Base-by-base conservation (phyloP, 1,140 invertebrate species). In the Trichoplusia ni region DNA sequence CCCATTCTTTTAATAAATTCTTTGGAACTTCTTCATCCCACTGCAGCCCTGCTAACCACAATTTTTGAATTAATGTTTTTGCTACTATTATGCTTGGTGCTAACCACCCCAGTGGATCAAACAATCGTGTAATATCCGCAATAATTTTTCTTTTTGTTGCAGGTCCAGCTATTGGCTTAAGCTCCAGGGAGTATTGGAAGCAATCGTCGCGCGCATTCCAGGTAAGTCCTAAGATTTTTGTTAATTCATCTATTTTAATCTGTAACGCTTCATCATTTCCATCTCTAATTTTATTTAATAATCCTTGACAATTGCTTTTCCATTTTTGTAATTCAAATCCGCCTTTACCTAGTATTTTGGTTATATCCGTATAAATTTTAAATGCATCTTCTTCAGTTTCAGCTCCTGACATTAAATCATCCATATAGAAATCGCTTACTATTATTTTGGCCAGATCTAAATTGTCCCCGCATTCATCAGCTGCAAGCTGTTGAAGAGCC, bases 1-100 rank as follows among this genome's bases (percentile, higher is more conserved):
- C 7, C 78, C 71, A 78, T 16, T 58, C 47, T n/a, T 51, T 56
- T 16, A 60, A 9, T 33, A 79, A 13, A 6, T 67, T 6, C 4
- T n/a, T n/a, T 16, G 72, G 70, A 29, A 82, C 13, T 46, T 23
- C 23, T 29, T 79, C 73, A 64, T 84, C 76, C 76, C 77, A 85
- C 38, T 54, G 35, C 11, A 78, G 13, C 25, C 73, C 65, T 11
- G 47, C n/a, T 14, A 63, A 18, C 81, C 79, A 83, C 35, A 80
- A 60, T 33, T 64, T 51, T 67, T 83, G 81, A 21, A 80, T 49
- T 9, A 82, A 38, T 25, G 76, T 71, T 67, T 84, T 84, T 19
- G 70, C 67, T 61, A 37, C 56, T 33, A 79, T 70, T 42, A 71
- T 68, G 11, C 71, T 37, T 13, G 76, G 78, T 25, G 65, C 64